phyloP scores from a whole-genome alignment of 2,888 invertebrate genomes.

The Andrena minutula region DNA sequence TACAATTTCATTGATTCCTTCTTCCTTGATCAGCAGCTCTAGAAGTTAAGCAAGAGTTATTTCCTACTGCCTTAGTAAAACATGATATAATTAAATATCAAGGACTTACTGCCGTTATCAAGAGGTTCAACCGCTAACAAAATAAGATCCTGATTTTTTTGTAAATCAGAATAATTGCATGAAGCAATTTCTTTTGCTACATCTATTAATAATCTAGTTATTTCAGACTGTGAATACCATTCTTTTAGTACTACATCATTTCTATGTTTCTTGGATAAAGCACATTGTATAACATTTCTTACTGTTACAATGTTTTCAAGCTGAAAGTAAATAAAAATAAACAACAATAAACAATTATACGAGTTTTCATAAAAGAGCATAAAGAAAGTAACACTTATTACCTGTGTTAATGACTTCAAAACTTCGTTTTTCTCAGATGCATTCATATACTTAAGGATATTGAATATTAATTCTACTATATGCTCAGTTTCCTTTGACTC shows the following conservation, averaged over 20 bases:
- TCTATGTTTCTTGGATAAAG: slow-evolving; percentile 85
- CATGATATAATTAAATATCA: neutral
- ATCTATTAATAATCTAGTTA: slow-evolving; percentile 84
- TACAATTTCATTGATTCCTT: slow-evolving; percentile 83
- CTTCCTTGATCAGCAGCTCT: slow-evolving; percentile 84
- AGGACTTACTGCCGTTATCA: slow-evolving; percentile 83
- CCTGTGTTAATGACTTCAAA: slow-evolving; percentile 87
- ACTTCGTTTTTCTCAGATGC: slow-evolving; percentile 86
- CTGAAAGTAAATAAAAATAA: slow-evolving; percentile 62
- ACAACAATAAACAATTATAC: slow-evolving; percentile 15
- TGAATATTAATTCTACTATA: slow-evolving; percentile 88
- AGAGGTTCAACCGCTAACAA: slow-evolving; percentile 76
- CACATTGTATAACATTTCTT: slow-evolving; percentile 74
- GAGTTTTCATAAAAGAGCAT: slow-evolving; percentile 5
- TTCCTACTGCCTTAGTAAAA: neutral
- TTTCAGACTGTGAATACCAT: slow-evolving; percentile 85
- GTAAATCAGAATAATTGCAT: slow-evolving; percentile 54
- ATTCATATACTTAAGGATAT: slow-evolving; percentile 86
- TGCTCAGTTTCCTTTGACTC: slow-evolving; percentile 86
- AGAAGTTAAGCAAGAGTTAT: slow-evolving; percentile 70
- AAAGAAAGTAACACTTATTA: slow-evolving; percentile 76
- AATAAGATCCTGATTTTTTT: slow-evolving; percentile 74
- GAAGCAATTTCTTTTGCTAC: slow-evolving; percentile 76
- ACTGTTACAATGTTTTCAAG: slow-evolving; percentile 71
- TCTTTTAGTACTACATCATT: slow-evolving; percentile 82